phyloP scores from a whole-genome alignment of 1,140 invertebrate genomes.

The Nasonia giraulti region DNA sequence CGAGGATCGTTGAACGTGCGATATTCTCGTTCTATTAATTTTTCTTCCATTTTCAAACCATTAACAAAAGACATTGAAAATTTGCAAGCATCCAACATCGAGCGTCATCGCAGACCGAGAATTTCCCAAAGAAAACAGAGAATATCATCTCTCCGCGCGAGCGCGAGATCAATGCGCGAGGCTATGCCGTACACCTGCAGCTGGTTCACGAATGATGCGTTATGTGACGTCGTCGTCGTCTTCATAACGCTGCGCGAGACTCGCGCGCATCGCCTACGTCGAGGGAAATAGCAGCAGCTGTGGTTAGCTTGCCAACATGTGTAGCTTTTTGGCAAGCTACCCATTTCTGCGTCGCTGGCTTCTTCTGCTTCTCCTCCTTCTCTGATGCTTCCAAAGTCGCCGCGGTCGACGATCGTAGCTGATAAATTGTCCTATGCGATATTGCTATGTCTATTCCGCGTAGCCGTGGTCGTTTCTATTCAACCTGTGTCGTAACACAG shows the following conservation, averaged over 20 bases:
- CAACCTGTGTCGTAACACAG: too few relatives aligned
- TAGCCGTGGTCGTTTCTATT: too few relatives aligned
- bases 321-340: not conserved
- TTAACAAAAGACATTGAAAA: too few relatives aligned
- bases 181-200: too few relatives aligned
- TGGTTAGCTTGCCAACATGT: not conserved
- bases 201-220: not conserved
- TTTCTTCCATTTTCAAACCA: too few relatives aligned
- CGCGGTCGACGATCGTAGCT: not conserved
- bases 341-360: not conserved
- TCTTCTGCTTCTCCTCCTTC: not conserved
- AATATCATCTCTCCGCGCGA: too few relatives aligned
- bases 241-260: too few relatives aligned
- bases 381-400: not conserved
- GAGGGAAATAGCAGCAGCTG: conserved; percentile 54
- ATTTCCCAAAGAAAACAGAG: too few relatives aligned
- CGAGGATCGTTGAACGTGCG: not conserved
- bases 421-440: not conserved
- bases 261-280: not conserved
- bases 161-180: too few relatives aligned
- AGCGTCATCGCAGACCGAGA: too few relatives aligned
- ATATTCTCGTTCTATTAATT: not conserved
- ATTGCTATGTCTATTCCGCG: too few relatives aligned
- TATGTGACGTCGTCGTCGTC: not conserved
- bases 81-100: too few relatives aligned